phyloP scores from a whole-genome alignment of 2,888 invertebrate genomes.

The Silvanus unidentatus region DNA sequence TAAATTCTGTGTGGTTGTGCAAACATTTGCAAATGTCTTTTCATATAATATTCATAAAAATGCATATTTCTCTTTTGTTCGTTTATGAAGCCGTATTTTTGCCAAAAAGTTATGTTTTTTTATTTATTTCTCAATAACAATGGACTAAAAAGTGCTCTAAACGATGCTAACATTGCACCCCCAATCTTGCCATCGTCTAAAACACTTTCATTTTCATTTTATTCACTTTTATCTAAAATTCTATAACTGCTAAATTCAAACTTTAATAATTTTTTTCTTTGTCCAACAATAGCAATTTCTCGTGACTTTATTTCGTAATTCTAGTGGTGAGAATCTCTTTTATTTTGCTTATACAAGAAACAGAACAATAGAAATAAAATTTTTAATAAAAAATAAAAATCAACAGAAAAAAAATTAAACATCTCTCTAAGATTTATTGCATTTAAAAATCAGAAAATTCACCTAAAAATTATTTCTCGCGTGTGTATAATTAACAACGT shows the following conservation, averaged over 20 bases:
- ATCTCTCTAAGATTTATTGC: no score
- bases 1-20: background rate
- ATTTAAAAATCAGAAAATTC: no score
- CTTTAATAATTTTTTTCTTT: constrained; percentile 8
- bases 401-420: no score
- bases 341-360: background rate
- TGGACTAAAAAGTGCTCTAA: constrained; percentile 7
- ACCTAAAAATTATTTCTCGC: no score
- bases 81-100: constrained; percentile 38
- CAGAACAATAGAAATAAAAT: background rate
- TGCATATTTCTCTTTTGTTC: no score
- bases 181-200: constrained; percentile 4
- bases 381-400: background rate
- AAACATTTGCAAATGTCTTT: no score
- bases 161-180: background rate
- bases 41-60: no score
- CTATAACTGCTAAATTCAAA: constrained; percentile 14
- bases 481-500: no score
- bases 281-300: constrained; percentile 15
- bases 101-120: constrained; percentile 32
- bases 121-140: background rate
- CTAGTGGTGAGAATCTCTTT: constrained; percentile 19
- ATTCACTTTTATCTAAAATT: constrained; percentile 8
- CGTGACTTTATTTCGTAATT: constrained; percentile 20
- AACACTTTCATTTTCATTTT: constrained; percentile 8